Percentiles rank a stretch among this genome's conserved stretches.
Evolutionary conservation across 2,888 invertebrate species (phyloP).

Genomic region (Drosophila atripex): DNA sequence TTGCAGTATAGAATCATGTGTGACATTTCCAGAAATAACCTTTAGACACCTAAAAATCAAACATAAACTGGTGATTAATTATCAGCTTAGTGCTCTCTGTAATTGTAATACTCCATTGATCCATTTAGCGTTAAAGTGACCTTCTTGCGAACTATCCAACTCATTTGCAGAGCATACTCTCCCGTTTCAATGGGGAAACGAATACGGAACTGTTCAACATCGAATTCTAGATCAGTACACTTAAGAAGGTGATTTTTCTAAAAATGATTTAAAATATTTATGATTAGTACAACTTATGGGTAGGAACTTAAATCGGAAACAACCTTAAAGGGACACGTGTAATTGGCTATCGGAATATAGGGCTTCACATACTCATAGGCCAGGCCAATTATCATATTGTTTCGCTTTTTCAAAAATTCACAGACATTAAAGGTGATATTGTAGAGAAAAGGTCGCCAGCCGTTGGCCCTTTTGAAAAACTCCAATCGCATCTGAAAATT

Average conservation of each 20-base stretch:
- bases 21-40: background rate
- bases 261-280: background rate
- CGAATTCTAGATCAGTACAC: constrained; percentile 19
- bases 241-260: constrained; percentile 23
- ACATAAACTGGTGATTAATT: no score
- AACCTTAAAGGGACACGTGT: constrained; percentile 35
- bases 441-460: constrained; percentile 45
- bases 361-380: constrained; percentile 29
- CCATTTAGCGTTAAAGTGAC: constrained; percentile 35
- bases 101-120: constrained; percentile 16
- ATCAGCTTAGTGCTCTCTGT: constrained; percentile 2
- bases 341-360: constrained; percentile 25
- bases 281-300: no score
- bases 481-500: constrained; percentile 30
- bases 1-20: background rate
- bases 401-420: constrained; percentile 17
- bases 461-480: constrained; percentile 37
- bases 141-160: constrained; percentile 21
- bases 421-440: constrained; percentile 33
- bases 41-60: background rate
- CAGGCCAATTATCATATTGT: constrained; percentile 20
- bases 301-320: accelerated
- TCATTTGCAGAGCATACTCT: constrained; percentile 31
- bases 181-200: constrained; percentile 39
- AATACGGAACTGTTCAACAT: constrained; percentile 23